These are phyloP conservation scores for Agonopterix subpropinquella DNA, from an alignment of 2,888 invertebrate genomes.

Conservation along the genomic window DNA sequence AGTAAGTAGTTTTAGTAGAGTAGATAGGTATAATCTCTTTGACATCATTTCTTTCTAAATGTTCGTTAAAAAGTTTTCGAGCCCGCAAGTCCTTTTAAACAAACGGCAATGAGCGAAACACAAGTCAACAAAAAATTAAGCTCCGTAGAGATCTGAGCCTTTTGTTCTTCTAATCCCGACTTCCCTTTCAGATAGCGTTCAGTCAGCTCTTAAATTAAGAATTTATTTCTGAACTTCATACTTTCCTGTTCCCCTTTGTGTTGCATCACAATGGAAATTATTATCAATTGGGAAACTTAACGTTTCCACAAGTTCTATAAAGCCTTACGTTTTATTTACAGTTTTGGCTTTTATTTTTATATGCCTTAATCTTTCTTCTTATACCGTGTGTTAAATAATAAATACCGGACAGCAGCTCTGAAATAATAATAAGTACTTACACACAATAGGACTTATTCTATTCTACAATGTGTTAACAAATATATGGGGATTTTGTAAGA, in stretches of 20 bases:
- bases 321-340: conserved; percentile 58
- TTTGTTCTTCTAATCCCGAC: conserved; percentile 66
- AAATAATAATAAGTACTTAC: no score
- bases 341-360: conserved; percentile 44
- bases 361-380: background rate
- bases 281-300: conserved; percentile 71
- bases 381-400: no score
- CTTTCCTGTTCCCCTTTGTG: conserved; percentile 64
- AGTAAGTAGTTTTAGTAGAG: no score
- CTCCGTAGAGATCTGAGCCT: conserved; percentile 40
- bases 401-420: no score
- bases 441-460: no score
- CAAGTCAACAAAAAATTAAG: conserved; percentile 56
- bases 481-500: no score
- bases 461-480: no score
- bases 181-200: conserved; percentile 66
- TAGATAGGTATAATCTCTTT: no score
- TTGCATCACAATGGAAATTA: conserved; percentile 70
- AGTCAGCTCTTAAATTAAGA: conserved; percentile 70
- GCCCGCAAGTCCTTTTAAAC: conserved; percentile 34
- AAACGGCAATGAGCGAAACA: conserved; percentile 48
- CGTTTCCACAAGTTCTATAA: conserved; percentile 54
- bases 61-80: conserved; percentile 7
- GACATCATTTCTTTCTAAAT: no score
- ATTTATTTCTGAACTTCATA: conserved; percentile 71